Base-by-base conservation (phyloP, 2,797 vertebrate species). In the Hypotaenidia philippensis region DNA sequence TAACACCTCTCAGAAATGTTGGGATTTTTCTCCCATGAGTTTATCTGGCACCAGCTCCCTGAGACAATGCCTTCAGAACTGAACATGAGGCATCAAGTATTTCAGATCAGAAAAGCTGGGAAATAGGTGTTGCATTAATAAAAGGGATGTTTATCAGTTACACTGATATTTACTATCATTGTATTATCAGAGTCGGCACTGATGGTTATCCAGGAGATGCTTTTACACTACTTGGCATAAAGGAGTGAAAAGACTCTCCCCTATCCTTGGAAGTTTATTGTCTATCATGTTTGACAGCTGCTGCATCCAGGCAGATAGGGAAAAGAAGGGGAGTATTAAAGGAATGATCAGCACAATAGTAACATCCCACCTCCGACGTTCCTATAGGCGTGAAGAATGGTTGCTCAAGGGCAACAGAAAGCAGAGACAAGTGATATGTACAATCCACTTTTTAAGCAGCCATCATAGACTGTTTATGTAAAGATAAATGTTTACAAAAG, bases 51-150 rank as follows among this genome's bases (percentile, higher is more conserved):
- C 10, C 36, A 66, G 22, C 47, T 89, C 59, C 57, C 74, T 60
- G 12, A 87, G 63, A 76, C 92, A 96, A 83, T 38, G 10, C 36
- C 31, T 91, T 91, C 44, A 66, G 60, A 92, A 92, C 5, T 36
- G 29, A 82, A 68, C 29, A 66, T 0, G 6, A 88, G 32, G 32
- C 45, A 79, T 49, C 5, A 38, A 63, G 7, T 23, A 84, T n/a
- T 76, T 63, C 60, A 66, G 55, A 80, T 21, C 16, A 45, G 31
- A 66, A 91, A 77, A 89, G 38, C 6, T 45, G 27, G 31, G 26
- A 74, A 89, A 78, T 5, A n/a, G 15, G 23, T 21, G 40, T 68
- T 88, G 66, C 25, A 45, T 23, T 17, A 55, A 50, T 45, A 76
- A 80, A 93, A 85, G 29, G 2, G 4, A 80, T 57, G 21, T 9